These are phyloP conservation scores for Drosophila orosa DNA, from an alignment of 1,140 invertebrate species.

Conservation along the genomic window DNA sequence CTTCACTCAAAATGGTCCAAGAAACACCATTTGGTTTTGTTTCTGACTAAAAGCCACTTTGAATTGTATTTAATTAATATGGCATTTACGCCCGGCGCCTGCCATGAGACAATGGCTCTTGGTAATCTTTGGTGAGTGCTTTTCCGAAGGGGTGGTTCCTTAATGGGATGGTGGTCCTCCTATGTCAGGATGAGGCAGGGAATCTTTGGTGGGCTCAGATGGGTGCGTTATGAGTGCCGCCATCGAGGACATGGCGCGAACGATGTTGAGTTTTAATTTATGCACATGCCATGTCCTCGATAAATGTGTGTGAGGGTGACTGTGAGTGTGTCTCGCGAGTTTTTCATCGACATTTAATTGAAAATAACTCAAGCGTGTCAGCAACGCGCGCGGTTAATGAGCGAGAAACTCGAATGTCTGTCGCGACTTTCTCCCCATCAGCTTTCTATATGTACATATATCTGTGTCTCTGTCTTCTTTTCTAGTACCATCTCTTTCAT, in stretches of 20 bases:
- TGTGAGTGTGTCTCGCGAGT: slow-evolving; percentile 56
- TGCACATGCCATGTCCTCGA: slow-evolving; percentile 59
- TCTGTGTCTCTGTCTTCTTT: not conserved
- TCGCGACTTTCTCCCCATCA: slow-evolving; percentile 52
- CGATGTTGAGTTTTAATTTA: slow-evolving; percentile 75
- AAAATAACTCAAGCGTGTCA: slow-evolving; percentile 82
- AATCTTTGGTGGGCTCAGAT: not conserved
- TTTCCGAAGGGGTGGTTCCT: slow-evolving; percentile 1
- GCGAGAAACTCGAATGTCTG: slow-evolving; percentile 81
- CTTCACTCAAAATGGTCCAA: not conserved
- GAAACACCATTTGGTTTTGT: not conserved
- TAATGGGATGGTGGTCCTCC: not conserved
- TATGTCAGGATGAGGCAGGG: not conserved
- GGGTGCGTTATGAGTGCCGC: slow-evolving; percentile 63
- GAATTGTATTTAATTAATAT: slow-evolving; percentile 57
- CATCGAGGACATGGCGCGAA: slow-evolving; percentile 55
- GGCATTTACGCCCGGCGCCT: slow-evolving; percentile 43
- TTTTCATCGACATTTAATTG: slow-evolving; percentile 83
- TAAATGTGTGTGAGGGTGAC: slow-evolving; percentile 26
- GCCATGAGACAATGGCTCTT: slow-evolving; percentile 63
- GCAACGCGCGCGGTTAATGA: slow-evolving; percentile 81
- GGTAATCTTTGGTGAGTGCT: slow-evolving; percentile 25
- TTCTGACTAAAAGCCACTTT: slow-evolving; percentile 10
- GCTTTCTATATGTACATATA: slow-evolving; percentile 4
- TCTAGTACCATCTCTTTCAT: slow-evolving; percentile 18